These are phyloP conservation scores for Nasonia giraulti DNA, from an alignment of 1,140 invertebrate species.

Conservation along the genomic window DNA sequence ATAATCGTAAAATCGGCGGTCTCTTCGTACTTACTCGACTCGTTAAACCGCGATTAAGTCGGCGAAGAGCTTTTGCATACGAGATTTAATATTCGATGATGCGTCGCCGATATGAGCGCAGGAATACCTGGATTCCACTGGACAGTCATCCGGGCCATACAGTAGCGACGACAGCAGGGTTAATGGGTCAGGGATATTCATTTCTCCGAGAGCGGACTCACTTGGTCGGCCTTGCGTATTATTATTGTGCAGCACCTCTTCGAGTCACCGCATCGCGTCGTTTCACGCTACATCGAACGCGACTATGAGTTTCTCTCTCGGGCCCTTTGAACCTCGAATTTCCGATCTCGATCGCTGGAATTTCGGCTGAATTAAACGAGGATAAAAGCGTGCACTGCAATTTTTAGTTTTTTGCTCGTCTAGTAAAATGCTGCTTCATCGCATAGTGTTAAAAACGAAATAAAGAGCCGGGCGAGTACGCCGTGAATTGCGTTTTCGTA, in stretches of 20 bases:
- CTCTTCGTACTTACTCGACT: too few relatives aligned
- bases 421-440: too few relatives aligned
- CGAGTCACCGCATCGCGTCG: conserved; percentile 5
- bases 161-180: neutral
- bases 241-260: conserved; percentile 10
- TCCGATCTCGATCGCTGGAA: neutral
- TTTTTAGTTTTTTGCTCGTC: too few relatives aligned
- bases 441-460: neutral
- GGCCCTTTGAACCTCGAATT: neutral
- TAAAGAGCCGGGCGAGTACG: too few relatives aligned
- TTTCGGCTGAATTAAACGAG: too few relatives aligned
- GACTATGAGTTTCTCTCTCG: neutral
- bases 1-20: conserved; percentile 8
- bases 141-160: neutral
- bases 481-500: neutral
- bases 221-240: conserved; percentile 37
- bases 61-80: too few relatives aligned
- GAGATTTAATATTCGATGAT: too few relatives aligned
- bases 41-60: too few relatives aligned
- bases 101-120: too few relatives aligned
- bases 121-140: too few relatives aligned
- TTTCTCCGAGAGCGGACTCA: neutral
- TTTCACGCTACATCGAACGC: conserved; percentile 12
- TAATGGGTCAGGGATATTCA: conserved; percentile 23
- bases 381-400: too few relatives aligned